Evolutionary conservation across 2,113 vertebrate species (phyloP), one percentile per base, ranked within the genome.

Genomic region (Mungos mungo): DNA sequence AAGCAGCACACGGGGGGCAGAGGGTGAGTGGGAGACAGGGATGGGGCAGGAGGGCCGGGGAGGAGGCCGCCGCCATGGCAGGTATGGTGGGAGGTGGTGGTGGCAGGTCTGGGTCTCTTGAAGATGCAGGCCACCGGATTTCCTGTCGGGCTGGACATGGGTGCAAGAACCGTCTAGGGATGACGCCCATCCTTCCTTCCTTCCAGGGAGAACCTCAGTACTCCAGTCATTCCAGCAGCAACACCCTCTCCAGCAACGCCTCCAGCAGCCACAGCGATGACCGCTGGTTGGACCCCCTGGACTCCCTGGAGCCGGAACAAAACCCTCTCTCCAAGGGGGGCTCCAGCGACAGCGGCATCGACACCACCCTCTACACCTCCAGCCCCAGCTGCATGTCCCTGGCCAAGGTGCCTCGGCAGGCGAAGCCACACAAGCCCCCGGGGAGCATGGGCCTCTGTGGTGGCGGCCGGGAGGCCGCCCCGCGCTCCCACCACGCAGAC

Each of bases 141-240:
- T 81, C 13, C 90, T 72, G 13, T 76, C 74, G 69, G 47, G 7
- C 60, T 63, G 16, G 77, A 12, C 11, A 3, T 0, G 18, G 41
- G 72, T 15, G 38, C 57, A 60, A 23, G 41, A 60, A 41, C 41
- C 41, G 11, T 33, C 76, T 13, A 1, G 16, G 54, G 47, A 0
- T 88, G 33, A 81, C 76, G 19, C 19, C 0, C 5, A 5, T 41
- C 27, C 21, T n/a, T 33, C 27, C 21, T n/a, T 33, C 74, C 52
- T 83, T 92, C 35, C 98, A 99, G 99, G 99, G 99, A 0, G 99
- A 99, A 65, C 95, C 99, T 8, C 99, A 99, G 54, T 99, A 99
- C 97, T 99, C 99, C 23, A 99, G 99, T 97, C 99, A 99, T 97
- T 99, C 99, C 98, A 99, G 99, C 99, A 99, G 99, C 93, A 99